These are phyloP conservation scores for Halictus ligatus DNA, from an alignment of 2,888 invertebrate species.

Conservation along the genomic window DNA sequence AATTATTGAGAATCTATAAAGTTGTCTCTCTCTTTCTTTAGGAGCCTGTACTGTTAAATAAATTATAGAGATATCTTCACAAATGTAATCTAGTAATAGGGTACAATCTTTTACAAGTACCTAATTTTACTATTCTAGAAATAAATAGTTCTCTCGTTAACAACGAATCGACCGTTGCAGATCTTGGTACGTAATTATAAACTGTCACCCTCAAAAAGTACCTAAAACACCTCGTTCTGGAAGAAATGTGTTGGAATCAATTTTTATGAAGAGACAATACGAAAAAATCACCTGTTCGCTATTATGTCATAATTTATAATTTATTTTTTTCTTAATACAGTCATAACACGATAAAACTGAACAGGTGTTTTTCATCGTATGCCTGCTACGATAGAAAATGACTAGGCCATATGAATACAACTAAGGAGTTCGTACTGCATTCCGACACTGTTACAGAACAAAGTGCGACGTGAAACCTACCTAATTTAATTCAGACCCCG, in stretches of 20 bases:
- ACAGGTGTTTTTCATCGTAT: conserved; percentile 69
- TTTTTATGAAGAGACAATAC: conserved; percentile 53
- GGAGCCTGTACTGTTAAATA: conserved; percentile 16
- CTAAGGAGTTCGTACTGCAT: conserved; percentile 59
- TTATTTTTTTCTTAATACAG: conserved; percentile 70
- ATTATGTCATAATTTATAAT: conserved; percentile 70
- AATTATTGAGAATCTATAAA: conserved; percentile 31
- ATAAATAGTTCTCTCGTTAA: conserved; percentile 19
- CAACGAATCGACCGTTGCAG: conserved; percentile 36
- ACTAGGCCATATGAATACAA: conserved; percentile 73
- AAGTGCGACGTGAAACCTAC: conserved; percentile 48
- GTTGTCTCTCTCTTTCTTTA: not conserved
- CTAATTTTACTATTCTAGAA: conserved; percentile 37
- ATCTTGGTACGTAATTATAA: conserved; percentile 20
- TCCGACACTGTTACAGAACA: conserved; percentile 40
- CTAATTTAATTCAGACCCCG: conserved; percentile 53
- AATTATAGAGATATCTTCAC: conserved; percentile 11
- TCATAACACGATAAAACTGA: conserved; percentile 72
- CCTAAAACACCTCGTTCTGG: conserved; percentile 67
- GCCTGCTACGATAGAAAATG: conserved; percentile 59
- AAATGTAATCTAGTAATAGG: conserved; percentile 29
- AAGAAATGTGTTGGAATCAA: conserved; percentile 61
- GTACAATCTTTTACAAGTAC: conserved; percentile 33
- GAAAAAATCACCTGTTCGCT: conserved; percentile 68
- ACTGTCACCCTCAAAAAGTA: conserved; percentile 67